Percentiles rank a stretch among this genome's conserved stretches.
Evolutionary conservation across 2,797 vertebrate genomes (phyloP).

Genomic region (Cottoperca gobio): DNA sequence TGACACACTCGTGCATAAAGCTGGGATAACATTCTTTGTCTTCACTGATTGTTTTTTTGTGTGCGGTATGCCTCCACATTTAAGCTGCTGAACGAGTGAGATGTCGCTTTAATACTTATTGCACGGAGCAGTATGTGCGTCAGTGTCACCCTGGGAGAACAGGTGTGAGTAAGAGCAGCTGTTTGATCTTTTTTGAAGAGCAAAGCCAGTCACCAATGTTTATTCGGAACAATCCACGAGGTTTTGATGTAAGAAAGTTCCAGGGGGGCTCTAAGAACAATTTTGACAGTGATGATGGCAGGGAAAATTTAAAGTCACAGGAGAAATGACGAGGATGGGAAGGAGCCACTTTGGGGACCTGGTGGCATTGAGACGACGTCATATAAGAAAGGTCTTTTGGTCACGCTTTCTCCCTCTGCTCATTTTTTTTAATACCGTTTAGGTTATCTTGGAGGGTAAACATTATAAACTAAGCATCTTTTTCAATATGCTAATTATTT

Average conservation of each 20-base stretch:
- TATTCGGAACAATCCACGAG: slow-evolving; percentile 79
- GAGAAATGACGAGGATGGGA: slow-evolving; percentile 18
- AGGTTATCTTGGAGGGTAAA: not conserved
- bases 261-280: slow-evolving; percentile 47
- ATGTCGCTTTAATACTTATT: slow-evolving; percentile 76
- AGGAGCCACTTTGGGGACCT: not conserved
- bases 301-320: slow-evolving; percentile 39
- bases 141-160: slow-evolving; percentile 86
- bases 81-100: slow-evolving; percentile 63
- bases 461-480: no score
- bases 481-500: not conserved
- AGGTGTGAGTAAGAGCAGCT: slow-evolving; percentile 87
- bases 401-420: not conserved
- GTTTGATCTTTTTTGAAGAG: slow-evolving; percentile 85
- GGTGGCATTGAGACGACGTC: slow-evolving; percentile 18
- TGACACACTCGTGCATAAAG: slow-evolving; percentile 44
- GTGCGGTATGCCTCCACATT: slow-evolving; percentile 51
- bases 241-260: slow-evolving; percentile 71
- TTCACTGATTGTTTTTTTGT: slow-evolving; percentile 55
- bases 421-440: not conserved
- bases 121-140: slow-evolving; percentile 78
- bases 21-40: slow-evolving; percentile 61
- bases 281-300: slow-evolving; percentile 58
- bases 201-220: slow-evolving; percentile 80
- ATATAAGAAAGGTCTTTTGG: not conserved